Base-by-base conservation (phyloP, 2,888 invertebrate species). In the Pristionchus exspectatus region DNA sequence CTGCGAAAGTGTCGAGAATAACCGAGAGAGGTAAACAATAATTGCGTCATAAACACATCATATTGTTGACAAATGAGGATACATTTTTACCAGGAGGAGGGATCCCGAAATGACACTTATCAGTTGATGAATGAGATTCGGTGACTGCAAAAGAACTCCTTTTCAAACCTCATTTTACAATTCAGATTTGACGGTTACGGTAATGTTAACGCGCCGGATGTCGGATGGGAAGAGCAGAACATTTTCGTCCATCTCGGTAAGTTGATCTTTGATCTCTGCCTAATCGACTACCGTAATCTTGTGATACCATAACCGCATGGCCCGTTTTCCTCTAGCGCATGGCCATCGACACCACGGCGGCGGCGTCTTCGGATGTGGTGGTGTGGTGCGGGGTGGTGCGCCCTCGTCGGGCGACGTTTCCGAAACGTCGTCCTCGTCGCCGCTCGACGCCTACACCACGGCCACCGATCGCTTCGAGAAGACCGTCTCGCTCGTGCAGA, bases 221-320 rank as follows among this genome's bases (percentile, higher is more conserved):
- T 33, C 5, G 88, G 88, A 74, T 88, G 88, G 88, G 56, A 88
- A 24, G 33, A 56, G 33, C 54, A 77, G 66, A 59, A 77, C 77
- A 77, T 88, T 44, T 88, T 56, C 59, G 77, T 88, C 30, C 88
- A 88, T 77, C 88, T 88, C 30, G 88, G 88, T 88, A 33, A 54
- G 27, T 54, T 69, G 87, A 85, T 85, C 38, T 85, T 85, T 85
- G 59, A 59, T 85, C 56, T 85, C 16, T 66, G 27, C 30, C 81
- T 18, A 30, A n/a, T 77, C 9, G 59, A 50, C 44, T 50, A 59
- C 63, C 85, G 14, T 59, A 27, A 63, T 50, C 24, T 4, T n/a
- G 24, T 83, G n/a, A 56, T 59, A 83, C 50, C 84, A 33, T 85
- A 84, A 54, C 84, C 84, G 59, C 84, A 69, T 87, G 44, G 16